Percentiles rank a stretch among this genome's conserved stretches.
phyloP scores from a whole-genome alignment of 2,888 invertebrate species.

The Himalopsyche anomala region DNA sequence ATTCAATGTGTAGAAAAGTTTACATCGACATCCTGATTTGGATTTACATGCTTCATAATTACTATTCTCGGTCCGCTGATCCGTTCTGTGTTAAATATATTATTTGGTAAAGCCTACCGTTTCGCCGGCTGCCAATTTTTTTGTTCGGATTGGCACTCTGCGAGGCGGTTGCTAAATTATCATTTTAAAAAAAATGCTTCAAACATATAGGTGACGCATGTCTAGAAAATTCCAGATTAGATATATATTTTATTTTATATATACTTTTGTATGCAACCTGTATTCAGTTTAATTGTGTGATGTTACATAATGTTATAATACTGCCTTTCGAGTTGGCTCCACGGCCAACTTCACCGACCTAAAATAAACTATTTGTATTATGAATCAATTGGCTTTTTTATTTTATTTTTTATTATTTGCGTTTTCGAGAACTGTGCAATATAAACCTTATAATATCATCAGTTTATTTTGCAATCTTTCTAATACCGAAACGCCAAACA shows the following conservation, averaged over 20 bases:
- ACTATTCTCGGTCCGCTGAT: background rate
- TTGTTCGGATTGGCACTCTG: background rate
- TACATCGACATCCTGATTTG: conserved; percentile 22
- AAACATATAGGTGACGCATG: conserved; percentile 27
- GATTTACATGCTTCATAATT: conserved; percentile 16
- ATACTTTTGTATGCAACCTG: conserved; percentile 57
- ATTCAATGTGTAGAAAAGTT: conserved; percentile 48
- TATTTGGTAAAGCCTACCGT: background rate
- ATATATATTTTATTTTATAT: conserved; percentile 55
- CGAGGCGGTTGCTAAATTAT: background rate
- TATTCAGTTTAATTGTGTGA: conserved; percentile 45
- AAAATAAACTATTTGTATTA: conserved; percentile 61
- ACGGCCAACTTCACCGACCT: conserved; percentile 48
- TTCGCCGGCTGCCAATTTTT: conserved; percentile 4
- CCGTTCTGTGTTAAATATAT: background rate
- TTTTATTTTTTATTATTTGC: conserved; percentile 54
- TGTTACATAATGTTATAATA: conserved; percentile 41
- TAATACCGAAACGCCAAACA: background rate
- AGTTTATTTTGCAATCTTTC: too few species aligned
- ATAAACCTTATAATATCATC: background rate
- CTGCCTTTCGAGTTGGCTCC: conserved; percentile 14
- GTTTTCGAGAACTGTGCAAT: background rate
- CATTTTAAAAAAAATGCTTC: background rate
- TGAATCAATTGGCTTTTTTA: conserved; percentile 60
- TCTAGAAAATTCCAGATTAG: conserved; percentile 46